A percentile compares a stretch with the other conserved stretches of the same genome.
Evolutionary conservation across 2,113 vertebrate species (phyloP).

Genomic region (Ptychochromis oligacanthus): DNA sequence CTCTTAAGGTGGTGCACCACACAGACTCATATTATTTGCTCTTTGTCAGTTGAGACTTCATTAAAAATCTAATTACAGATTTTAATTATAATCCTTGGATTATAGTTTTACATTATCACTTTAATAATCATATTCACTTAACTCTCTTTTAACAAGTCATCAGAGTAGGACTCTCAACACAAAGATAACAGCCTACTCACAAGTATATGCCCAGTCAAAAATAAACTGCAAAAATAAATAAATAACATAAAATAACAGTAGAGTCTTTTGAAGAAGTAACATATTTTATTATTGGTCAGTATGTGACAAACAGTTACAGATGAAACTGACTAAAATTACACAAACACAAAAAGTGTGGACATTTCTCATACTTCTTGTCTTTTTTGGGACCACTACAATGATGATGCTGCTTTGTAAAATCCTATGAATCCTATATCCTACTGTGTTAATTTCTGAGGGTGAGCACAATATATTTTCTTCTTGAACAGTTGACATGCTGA

Average conservation of each 20-base stretch:
- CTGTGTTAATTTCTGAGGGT: too few relatives aligned
- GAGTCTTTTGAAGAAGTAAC: neutral
- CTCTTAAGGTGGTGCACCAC: slow-evolving; percentile 57
- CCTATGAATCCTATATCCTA: too few relatives aligned
- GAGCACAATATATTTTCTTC: neutral
- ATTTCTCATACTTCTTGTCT: neutral
- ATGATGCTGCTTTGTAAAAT: neutral
- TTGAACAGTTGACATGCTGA: neutral
- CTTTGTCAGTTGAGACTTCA: slow-evolving; percentile 73
- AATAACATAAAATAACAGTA: rapidly evolving
- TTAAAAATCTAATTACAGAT: slow-evolving; percentile 77
- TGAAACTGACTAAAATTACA: neutral
- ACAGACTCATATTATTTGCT: slow-evolving; percentile 75
- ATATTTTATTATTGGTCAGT: neutral
- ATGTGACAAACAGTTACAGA: neutral
- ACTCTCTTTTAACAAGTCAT: slow-evolving; percentile 26
- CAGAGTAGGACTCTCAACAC: slow-evolving; percentile 6
- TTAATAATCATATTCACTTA: slow-evolving; percentile 62
- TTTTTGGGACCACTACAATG: neutral
- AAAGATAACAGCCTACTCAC: neutral
- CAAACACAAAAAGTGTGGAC: neutral
- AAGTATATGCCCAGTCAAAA: neutral
- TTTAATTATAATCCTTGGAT: slow-evolving; percentile 79
- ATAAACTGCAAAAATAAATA: neutral
- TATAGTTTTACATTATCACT: slow-evolving; percentile 70